Base-by-base conservation (phyloP, 2,113 vertebrate genomes). In the Pangasianodon gigas region DNA sequence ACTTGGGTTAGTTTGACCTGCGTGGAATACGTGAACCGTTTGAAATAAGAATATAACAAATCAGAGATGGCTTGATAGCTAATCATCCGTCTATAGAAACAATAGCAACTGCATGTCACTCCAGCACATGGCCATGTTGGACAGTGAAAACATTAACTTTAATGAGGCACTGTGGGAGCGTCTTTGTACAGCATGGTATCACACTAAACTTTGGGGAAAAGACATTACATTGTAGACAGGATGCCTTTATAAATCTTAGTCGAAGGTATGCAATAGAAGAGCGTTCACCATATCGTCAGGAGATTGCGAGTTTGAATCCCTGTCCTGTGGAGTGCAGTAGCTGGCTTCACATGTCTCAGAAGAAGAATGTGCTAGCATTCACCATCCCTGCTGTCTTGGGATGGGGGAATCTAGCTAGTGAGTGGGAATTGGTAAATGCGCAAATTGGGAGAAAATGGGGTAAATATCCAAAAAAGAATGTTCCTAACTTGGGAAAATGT, bases 1-100 rank as follows among this genome's bases (percentile, higher is more conserved):
- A 29, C 89, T 90, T 44, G 80, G 88, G 90, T 56, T 79, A 19
- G 10, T 89, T 90, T 93, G 93, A 93, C 92, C 92, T 93, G 89
- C 69, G 86, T 91, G 90, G 77, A 58, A 10, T 46, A 18, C 54
- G 60, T 87, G 67, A 87, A 82, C 67, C 32, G 19, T 46, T 86
- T 62, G 44, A 91, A 79, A 81, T 80, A 74, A 58, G 82, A 44
- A 77, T 4, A 21, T 51, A 81, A 52, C 46, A 52, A 81, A 29
- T 44, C 56, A 26, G 1, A 81, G 37, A 86, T 24, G 41, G 29
- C 41, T 52, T 83, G 46, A 91, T 41, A 26, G 26, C 46, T 75
- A 48, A 54, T 44, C 54, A 4, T 89, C 65, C 3, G 21, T 56
- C 48, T 86, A 5, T 26, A 46, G 44, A 52, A 62, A 48, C 16